Evolutionary conservation across 1,140 invertebrate species (phyloP).

Genomic region (Atta texana): DNA sequence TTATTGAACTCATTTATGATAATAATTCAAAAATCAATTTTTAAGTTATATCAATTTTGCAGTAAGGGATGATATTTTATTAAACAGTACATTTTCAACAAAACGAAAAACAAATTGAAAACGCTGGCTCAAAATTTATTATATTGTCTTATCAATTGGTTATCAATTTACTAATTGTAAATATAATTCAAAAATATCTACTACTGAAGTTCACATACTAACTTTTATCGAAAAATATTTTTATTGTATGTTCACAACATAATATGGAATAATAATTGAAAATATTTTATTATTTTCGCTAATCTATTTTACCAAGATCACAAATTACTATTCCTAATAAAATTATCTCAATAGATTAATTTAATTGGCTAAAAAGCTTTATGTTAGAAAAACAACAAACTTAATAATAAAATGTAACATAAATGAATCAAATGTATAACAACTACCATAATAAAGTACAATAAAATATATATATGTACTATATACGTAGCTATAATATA

Average conservation of each 20-base stretch:
- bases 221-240: background rate
- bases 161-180: background rate
- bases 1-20: too few species aligned
- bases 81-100: background rate
- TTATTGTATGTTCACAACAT: background rate
- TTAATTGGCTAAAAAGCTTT: background rate
- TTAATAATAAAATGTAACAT: background rate
- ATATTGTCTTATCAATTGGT: background rate
- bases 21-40: too few species aligned
- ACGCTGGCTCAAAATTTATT: background rate
- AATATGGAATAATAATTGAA: background rate
- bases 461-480: background rate
- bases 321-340: background rate
- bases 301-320: background rate
- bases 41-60: too few species aligned
- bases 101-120: constrained; percentile 15
- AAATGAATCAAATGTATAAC: background rate
- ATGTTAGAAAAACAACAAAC: background rate
- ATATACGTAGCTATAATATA: background rate
- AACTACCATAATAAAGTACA: background rate
- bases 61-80: background rate
- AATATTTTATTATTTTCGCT: background rate
- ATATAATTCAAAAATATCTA: background rate
- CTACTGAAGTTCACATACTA: background rate
- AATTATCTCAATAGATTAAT: background rate